Conservation (phyloP, 2,888 invertebrate genomes). For the Embidobia sp. region DNA sequence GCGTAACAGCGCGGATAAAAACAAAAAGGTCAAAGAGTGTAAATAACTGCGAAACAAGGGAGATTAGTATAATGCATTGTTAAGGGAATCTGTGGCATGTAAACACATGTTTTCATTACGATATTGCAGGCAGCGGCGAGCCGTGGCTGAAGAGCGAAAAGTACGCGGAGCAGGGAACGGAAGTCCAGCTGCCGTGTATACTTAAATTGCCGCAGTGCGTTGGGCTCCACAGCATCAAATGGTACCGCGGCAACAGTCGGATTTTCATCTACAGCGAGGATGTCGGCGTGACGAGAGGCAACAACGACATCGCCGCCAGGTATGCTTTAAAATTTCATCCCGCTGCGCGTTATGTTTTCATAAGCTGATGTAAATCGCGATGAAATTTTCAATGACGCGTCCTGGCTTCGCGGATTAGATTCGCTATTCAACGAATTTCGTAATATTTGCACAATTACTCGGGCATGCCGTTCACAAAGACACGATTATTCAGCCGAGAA, state of each 20-base stretch:
- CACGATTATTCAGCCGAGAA: no score
- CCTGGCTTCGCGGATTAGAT: slow-evolving; percentile 17
- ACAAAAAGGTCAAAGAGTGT: slow-evolving; percentile 1
- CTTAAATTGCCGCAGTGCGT: slow-evolving; percentile 89
- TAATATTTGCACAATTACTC: slow-evolving; percentile 31
- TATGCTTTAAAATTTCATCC: slow-evolving; percentile 79
- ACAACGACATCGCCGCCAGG: slow-evolving; percentile 88
- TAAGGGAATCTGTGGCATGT: slow-evolving; percentile 50
- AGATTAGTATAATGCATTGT: slow-evolving; percentile 55
- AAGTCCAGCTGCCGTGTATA: slow-evolving; percentile 87
- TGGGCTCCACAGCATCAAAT: slow-evolving; percentile 91
- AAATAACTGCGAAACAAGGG: slow-evolving; percentile 1
- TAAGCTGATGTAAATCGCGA: slow-evolving; percentile 54
- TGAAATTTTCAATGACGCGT: slow-evolving; percentile 48
- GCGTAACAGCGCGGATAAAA: neutral
- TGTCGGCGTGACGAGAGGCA: slow-evolving; percentile 85
- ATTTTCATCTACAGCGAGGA: slow-evolving; percentile 90
- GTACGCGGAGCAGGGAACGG: slow-evolving; percentile 87
- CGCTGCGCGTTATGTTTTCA: slow-evolving; percentile 37
- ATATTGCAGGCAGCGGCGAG: slow-evolving; percentile 76
- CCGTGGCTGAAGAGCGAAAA: slow-evolving; percentile 78
- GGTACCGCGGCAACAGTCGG: slow-evolving; percentile 88
- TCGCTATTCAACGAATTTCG: neutral
- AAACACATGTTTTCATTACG: slow-evolving; percentile 60
- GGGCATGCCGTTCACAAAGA: no score